Conservation (phyloP, 1,140 invertebrate genomes). For the Anastrepha obliqua region DNA sequence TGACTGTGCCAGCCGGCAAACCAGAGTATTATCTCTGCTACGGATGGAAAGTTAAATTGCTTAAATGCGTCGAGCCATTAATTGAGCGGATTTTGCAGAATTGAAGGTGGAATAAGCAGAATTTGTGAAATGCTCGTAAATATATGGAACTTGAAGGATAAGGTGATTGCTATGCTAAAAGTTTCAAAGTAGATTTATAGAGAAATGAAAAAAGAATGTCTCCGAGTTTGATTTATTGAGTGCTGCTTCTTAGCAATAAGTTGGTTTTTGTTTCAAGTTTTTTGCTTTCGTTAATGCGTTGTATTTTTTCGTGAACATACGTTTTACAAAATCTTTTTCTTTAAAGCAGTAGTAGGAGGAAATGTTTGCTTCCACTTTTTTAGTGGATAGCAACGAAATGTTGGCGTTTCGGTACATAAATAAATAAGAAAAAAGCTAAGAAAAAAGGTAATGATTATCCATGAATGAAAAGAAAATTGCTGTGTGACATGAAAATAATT, state of each 20-base stretch:
- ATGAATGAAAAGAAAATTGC: too few species aligned
- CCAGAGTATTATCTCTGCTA: slow-evolving; percentile 4
- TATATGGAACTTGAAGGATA: background rate
- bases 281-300: too few species aligned
- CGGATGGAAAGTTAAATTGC: slow-evolving; percentile 44
- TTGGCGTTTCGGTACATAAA: too few species aligned
- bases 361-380: too few species aligned
- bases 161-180: slow-evolving; percentile 17
- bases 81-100: slow-evolving; percentile 13
- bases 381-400: too few species aligned
- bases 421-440: too few species aligned
- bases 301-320: too few species aligned
- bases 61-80: slow-evolving; percentile 43
- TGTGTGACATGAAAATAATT: too few species aligned
- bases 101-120: background rate
- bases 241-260: slow-evolving; percentile 6
- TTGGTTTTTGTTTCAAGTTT: background rate
- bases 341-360: too few species aligned
- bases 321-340: too few species aligned
- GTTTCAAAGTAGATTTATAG: slow-evolving; percentile 19
- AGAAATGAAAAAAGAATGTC: background rate
- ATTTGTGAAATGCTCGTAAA: background rate
- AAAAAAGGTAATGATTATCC: too few species aligned
- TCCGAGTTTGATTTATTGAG: slow-evolving; percentile 31
- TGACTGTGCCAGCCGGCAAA: background rate